These are phyloP conservation scores for Trachymyrmex septentrionalis DNA, from an alignment of 1,140 invertebrate genomes.

Conservation along the genomic window DNA sequence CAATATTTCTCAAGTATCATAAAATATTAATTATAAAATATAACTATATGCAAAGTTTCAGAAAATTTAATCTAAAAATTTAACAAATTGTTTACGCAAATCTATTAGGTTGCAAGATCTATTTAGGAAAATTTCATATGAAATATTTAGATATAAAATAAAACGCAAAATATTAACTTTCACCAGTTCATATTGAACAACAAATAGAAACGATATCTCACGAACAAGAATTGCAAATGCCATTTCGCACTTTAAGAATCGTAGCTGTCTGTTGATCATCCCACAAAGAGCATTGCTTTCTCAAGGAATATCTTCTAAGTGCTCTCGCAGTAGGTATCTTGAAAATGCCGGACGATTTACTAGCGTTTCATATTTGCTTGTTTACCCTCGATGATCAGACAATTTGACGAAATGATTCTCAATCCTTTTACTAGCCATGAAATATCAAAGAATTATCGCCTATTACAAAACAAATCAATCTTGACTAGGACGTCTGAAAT, in stretches of 20 bases:
- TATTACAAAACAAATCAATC: constrained; percentile 13
- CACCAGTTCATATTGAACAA: not conserved
- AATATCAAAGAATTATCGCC: constrained; percentile 17
- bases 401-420: constrained; percentile 23
- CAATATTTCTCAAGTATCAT: not conserved
- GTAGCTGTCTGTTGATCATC: not conserved
- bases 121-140: not conserved
- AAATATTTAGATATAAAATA: constrained; percentile 3
- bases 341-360: constrained; percentile 39
- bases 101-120: not conserved
- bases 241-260: constrained; percentile 34
- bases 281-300: constrained; percentile 50
- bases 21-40: not conserved
- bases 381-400: not conserved
- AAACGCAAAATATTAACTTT: not conserved
- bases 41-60: not conserved
- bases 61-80: not conserved
- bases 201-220: not conserved
- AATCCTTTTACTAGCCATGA: constrained; percentile 24
- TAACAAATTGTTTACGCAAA: no score
- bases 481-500: not conserved
- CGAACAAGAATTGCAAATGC: not conserved
- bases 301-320: constrained; percentile 14
- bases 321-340: not conserved
- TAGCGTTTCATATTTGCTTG: not conserved